Base-by-base conservation (phyloP, 1,140 invertebrate species). In the Cydia pomonella region DNA sequence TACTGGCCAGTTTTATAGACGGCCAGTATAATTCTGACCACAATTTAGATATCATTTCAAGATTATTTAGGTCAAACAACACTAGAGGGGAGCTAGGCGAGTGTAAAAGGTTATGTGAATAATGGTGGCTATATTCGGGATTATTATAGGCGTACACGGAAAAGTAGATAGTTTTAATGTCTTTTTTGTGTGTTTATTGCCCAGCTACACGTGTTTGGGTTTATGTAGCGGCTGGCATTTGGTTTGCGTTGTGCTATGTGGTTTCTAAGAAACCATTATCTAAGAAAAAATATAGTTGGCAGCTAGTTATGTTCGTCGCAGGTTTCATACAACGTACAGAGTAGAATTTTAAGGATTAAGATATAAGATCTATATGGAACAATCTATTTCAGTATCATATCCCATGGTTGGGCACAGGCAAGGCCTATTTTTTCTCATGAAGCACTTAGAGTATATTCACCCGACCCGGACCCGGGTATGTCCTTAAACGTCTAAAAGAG, bases 1-100 rank as follows among this genome's bases (percentile, higher is more conserved):
- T 89, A 85, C 75, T 84, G 82, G 81, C 84, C 76, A 77, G 80
- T 84, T 90, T 87, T 90, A 88, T 87, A n/a, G 27, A 3, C 13
- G 16, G 64, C 27, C 53, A 33, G 27, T 69, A 27, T 29, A 38
- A 33, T 10, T 41, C 33, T 33, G 29, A 66, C 27, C 16, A 69
- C n/a, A 9, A 59, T n/a, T 23, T 59, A 59, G 18, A 59, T 59
- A 59, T n/a, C 16, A 59, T 23, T 59, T 23, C 9, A 59, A 59
- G 21, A 23, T 59, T 10, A 10, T 59, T 59, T 3, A 59, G 53
- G 53, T 59, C 53, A 23, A 6, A 59, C 23, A 23, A 59, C 6
- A 59, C 5, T 53, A 53, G 53, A 47, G 16, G 3, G 12, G 18
- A 12, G 12, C 41, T 23, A 10, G 16, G 4, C 18, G 53, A n/a